Evolutionary conservation across 2,888 invertebrate species (phyloP).

Genomic region (Oasisia sp.): DNA sequence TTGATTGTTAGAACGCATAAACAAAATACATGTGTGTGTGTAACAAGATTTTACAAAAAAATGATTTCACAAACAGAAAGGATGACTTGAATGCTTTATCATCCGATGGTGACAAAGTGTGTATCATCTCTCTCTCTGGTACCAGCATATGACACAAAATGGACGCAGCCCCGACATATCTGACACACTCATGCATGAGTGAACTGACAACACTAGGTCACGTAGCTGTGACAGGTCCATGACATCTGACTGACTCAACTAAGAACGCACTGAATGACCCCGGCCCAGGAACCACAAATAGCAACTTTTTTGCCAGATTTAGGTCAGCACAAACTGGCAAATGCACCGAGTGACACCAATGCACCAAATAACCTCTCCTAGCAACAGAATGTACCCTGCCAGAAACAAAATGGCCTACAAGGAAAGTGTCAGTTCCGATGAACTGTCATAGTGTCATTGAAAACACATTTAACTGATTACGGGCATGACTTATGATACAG

Average conservation of each 20-base stretch:
- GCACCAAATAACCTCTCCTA: neutral
- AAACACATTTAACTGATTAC: neutral
- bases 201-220: too few species aligned
- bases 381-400: neutral
- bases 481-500: neutral
- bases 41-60: too few species aligned
- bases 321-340: neutral
- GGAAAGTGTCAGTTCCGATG: too few species aligned
- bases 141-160: neutral
- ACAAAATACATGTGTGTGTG: too few species aligned
- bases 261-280: neutral
- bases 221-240: too few species aligned
- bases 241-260: too few species aligned
- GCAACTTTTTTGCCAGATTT: neutral
- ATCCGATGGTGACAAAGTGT: neutral
- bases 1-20: too few species aligned
- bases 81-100: too few species aligned
- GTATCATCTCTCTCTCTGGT: neutral
- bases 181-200: neutral
- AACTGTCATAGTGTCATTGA: neutral
- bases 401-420: neutral
- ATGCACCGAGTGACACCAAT: neutral
- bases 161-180: neutral
- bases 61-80: too few species aligned
- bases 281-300: neutral